These are phyloP conservation scores for Zosterops hypoxanthus DNA, from an alignment of 2,113 vertebrate species.

Conservation along the genomic window DNA sequence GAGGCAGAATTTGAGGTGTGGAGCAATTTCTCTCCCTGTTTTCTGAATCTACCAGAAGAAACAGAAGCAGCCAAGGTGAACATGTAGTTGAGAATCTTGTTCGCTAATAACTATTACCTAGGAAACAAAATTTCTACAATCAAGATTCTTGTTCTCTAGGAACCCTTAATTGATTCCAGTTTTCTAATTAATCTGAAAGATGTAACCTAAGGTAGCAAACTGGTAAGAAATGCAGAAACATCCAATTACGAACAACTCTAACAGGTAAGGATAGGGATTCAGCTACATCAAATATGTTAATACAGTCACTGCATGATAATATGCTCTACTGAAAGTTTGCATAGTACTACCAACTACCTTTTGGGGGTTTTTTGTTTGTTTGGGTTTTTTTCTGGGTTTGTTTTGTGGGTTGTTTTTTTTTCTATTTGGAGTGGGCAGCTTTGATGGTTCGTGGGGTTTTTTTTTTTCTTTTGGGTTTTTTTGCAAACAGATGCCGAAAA, in stretches of 20 bases:
- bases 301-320: neutral
- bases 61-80: neutral
- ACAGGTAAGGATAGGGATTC: neutral
- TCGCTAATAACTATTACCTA: neutral
- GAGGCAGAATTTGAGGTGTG: neutral
- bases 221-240: neutral
- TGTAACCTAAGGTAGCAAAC: neutral
- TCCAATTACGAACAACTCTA: neutral
- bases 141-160: neutral
- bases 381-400: neutral
- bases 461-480: neutral
- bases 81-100: neutral
- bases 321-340: neutral
- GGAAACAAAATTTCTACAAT: neutral
- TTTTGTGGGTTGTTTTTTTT: neutral
- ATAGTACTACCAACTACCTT: rapidly evolving
- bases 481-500: neutral
- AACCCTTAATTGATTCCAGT: neutral
- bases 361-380: neutral
- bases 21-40: neutral
- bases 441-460: too few relatives aligned
- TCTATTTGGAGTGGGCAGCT: rapidly evolving
- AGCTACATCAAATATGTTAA: neutral
- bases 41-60: neutral
- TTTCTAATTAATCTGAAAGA: neutral